phyloP scores from a whole-genome alignment of 2,888 invertebrate genomes.

The Himalopsyche tibetana region DNA sequence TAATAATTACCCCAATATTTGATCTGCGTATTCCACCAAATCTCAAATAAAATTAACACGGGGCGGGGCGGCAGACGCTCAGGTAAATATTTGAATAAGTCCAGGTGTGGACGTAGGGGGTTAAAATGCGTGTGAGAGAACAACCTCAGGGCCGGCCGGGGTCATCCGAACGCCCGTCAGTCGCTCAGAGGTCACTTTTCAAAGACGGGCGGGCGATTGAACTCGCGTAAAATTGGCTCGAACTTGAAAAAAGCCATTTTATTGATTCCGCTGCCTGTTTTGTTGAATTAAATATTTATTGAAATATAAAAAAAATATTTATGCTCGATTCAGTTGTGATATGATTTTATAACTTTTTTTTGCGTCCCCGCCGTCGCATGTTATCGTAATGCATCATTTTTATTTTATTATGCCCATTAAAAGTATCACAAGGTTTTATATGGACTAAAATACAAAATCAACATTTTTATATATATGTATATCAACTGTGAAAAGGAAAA shows the following conservation, averaged over 20 bases:
- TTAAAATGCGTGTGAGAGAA: constrained; percentile 29
- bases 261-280: constrained; percentile 52
- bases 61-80: constrained; percentile 1
- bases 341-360: background rate
- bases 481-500: no score
- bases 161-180: constrained; percentile 40
- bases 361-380: background rate
- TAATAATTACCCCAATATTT: constrained; percentile 17
- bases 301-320: constrained; percentile 21
- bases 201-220: constrained; percentile 55
- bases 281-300: constrained; percentile 36
- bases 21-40: background rate
- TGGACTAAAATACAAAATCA: no score
- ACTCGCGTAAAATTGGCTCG: constrained; percentile 56
- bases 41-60: constrained; percentile 22
- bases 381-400: no score
- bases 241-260: constrained; percentile 54
- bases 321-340: background rate
- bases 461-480: no score
- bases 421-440: no score
- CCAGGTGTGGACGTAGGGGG: constrained; percentile 19
- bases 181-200: constrained; percentile 55
- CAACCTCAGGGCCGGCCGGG: constrained; percentile 42
- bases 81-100: constrained; percentile 41
- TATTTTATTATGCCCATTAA: no score